phyloP scores from a whole-genome alignment of 2,797 vertebrate genomes.

The Chaetophractus vellerosus region DNA sequence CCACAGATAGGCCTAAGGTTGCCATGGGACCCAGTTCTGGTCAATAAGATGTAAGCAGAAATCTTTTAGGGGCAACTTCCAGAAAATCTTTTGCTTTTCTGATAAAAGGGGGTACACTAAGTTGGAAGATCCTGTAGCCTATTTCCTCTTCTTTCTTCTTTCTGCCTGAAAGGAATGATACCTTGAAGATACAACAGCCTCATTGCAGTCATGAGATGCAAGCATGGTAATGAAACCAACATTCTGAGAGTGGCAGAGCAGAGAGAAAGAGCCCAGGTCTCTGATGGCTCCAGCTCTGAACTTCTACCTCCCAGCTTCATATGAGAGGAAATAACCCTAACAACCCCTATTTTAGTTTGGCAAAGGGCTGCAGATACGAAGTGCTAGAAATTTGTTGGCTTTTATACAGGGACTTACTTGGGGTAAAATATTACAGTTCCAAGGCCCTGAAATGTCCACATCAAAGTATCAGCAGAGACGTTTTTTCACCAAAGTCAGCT shows the following conservation, averaged over 20 bases:
- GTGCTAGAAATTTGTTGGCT: no score
- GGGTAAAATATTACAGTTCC: no score
- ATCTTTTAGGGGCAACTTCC: background rate
- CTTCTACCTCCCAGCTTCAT: no score
- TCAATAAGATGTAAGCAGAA: background rate
- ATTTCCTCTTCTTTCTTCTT: background rate
- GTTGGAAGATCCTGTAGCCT: background rate
- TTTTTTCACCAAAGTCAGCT: no score
- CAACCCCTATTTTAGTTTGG: no score
- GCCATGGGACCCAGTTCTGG: background rate
- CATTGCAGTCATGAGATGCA: background rate
- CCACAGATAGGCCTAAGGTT: background rate
- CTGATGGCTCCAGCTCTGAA: background rate
- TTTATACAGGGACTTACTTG: no score
- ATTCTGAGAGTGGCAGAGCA: background rate
- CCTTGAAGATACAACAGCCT: background rate
- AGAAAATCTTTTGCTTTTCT: background rate
- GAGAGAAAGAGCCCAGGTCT: background rate
- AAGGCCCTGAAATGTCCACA: no score
- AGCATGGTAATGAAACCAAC: no score
- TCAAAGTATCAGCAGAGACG: no score
- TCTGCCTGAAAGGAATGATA: background rate
- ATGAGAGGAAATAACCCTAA: no score
- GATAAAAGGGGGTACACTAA: background rate
- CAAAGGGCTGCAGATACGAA: no score